Base-by-base conservation (phyloP, 2,113 vertebrate genomes). In the Cettia cetti region DNA sequence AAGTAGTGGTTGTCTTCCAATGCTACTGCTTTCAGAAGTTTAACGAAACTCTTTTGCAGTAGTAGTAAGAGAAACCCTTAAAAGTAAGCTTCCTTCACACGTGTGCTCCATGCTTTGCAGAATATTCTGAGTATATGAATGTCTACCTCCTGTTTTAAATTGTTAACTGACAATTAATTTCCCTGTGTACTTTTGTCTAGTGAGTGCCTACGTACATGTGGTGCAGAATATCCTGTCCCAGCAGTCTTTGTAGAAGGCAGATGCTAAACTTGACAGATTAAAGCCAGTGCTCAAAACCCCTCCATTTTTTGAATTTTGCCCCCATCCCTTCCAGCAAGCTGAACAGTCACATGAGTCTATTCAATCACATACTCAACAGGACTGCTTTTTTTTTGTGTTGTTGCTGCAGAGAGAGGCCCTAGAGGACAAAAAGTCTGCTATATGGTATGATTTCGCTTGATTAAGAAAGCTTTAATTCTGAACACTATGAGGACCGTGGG, bases 131-230 rank as follows among this genome's bases (percentile, higher is more conserved):
- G 86, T 77, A 57, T 45, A 69, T 28, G 26, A 89, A 45, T 0
- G 0, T 40, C 76, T 92, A 19, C 28, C 20, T 82, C 37, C 18
- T 7, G 11, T 61, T 89, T 89, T 77, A 50, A 77, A 53, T 80
- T 60, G 28, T 64, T 76, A 90, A 57, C 10, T 47, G 44, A 52
- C 2, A 15, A 24, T 9, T 89, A 42, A 71, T 92, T 82, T 77
- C 30, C 28, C 44, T 78, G 11, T 35, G 27, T 28, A 37, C 33
- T 89, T 94, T 50, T 35, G 60, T 52, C 40, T 60, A 35, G 21
- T 0, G 1, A 86, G 33, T 56, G 9, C 74, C 60, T 64, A 52
- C 0, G 0, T 39, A 56, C 13, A 19, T 44, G 35, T 45, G 10
- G 17, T 50, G 63, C 12, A 44, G 23, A 78, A 17, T 66, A 70